Evolutionary conservation across 1,140 invertebrate genomes (phyloP), one percentile per base, ranked within the genome.

Genomic region (Laodelphax striatellus): DNA sequence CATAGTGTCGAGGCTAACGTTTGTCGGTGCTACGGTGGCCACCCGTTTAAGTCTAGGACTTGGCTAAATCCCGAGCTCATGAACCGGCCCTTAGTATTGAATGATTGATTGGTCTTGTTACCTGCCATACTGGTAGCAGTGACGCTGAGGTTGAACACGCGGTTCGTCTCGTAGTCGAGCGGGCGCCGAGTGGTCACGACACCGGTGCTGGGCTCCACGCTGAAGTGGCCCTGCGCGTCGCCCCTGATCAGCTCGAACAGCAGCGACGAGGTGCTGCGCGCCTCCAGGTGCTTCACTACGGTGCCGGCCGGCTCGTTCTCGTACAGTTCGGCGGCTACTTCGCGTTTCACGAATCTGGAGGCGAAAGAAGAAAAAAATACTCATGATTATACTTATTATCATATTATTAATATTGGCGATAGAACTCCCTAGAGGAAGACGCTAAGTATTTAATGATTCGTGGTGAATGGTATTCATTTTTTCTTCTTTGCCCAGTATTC

Each of bases 121-220:
- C n/a, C n/a, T 21, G 87, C 85, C 84, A 94, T 88, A 71, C 92
- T 94, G 9, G 85, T 87, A 5, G 90, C 92, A 43, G 79, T 77
- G 19, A 97, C 76, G 10, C 88, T 90, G 10, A 97, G 73, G 70
- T 94, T 93, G 70, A 92, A 94, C 56, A 84, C 80, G 63, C 82
- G 81, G 19, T 71, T 80, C 43, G 76, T 75, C 71, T 95, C 92
- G 71, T 88, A 92, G 70, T 94, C 91, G 41, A 94, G 77, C 21
- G 78, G 77, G 58, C 80, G 78, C 65, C 84, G 83, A 0, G 87
- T 84, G 11, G 82, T 80, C 52, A 94, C 83, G 13, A 89, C 80
- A 1, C 91, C 91, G 24, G 88, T 91, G 57, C 85, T 88, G 1
- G 91, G 90, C 73, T 91, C 90, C 19, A 93, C 81, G 19, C 82